These are phyloP conservation scores for Megamerina dolium DNA, from an alignment of 2,888 invertebrate species.

Conservation along the genomic window DNA sequence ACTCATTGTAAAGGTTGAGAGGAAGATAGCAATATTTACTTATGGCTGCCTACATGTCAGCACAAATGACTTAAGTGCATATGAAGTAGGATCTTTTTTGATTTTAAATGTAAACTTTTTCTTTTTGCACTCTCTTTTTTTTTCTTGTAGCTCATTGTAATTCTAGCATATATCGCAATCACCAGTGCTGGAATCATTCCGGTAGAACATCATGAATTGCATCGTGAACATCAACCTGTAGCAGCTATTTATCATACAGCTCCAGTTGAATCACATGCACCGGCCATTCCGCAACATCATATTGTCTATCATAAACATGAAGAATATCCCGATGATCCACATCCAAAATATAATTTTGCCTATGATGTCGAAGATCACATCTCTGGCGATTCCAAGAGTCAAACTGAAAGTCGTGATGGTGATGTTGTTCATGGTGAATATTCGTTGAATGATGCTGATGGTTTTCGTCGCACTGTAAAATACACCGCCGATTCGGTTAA, in stretches of 20 bases:
- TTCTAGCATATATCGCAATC: conserved; percentile 28
- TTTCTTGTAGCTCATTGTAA: conserved; percentile 24
- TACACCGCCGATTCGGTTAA: conserved; percentile 46
- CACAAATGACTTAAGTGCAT: too few relatives aligned
- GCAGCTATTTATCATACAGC: conserved; percentile 11
- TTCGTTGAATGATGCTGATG: conserved; percentile 46
- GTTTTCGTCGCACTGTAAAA: conserved; percentile 44
- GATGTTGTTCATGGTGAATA: conserved; percentile 49
- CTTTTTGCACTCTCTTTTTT: background rate
- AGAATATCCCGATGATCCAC: conserved; percentile 37
- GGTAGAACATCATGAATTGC: conserved; percentile 25
- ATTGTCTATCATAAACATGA: conserved; percentile 31
- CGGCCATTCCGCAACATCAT: conserved; percentile 22
- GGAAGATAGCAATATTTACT: background rate
- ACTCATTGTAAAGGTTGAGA: conserved; percentile 10
- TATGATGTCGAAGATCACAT: conserved; percentile 45
- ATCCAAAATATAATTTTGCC: conserved; percentile 43
- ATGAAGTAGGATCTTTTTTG: too few relatives aligned
- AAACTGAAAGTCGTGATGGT: conserved; percentile 44
- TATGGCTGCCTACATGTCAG: too few relatives aligned
- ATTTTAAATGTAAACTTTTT: conserved; percentile 1
- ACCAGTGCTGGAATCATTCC: conserved; percentile 34
- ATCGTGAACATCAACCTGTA: conserved; percentile 18
- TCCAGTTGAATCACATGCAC: conserved; percentile 23
- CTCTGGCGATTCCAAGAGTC: conserved; percentile 47